Percentiles rank a stretch among this genome's conserved stretches.
These are phyloP conservation scores for Aphaenogaster ashmeadi DNA, from an alignment of 1,140 invertebrate species.

Conservation along the genomic window DNA sequence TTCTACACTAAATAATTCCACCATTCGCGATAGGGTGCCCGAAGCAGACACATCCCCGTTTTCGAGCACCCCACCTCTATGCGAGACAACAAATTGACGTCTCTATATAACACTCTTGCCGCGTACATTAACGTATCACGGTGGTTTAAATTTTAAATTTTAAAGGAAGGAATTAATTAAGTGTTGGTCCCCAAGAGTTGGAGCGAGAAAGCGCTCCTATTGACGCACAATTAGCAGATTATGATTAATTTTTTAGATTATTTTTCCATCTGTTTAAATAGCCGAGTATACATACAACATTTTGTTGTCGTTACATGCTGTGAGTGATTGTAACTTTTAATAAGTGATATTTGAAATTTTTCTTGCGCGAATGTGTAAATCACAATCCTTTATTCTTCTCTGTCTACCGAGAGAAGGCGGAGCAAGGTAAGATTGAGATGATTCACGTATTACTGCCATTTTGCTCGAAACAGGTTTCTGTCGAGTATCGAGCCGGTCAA, in stretches of 20 bases:
- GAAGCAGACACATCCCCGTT: conserved; percentile 51
- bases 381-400: neutral
- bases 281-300: too few relatives aligned
- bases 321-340: neutral
- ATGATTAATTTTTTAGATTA: conserved; percentile 18
- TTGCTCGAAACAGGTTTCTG: conserved; percentile 67
- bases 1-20: conserved; percentile 86
- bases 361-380: neutral
- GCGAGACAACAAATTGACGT: conserved; percentile 67
- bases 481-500: conserved; percentile 31
- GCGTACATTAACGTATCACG: neutral
- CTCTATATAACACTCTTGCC: conserved; percentile 42
- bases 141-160: neutral
- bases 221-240: neutral
- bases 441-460: conserved; percentile 62
- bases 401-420: conserved; percentile 38
- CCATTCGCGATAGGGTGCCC: conserved; percentile 81
- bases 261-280: neutral
- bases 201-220: neutral
- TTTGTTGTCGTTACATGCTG: neutral
- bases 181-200: neutral
- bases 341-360: neutral
- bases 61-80: conserved; percentile 30
- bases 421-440: conserved; percentile 40
- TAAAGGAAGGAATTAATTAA: neutral